These are phyloP conservation scores for Furnarius figulus DNA, from an alignment of 2,113 vertebrate genomes.

Conservation along the genomic window DNA sequence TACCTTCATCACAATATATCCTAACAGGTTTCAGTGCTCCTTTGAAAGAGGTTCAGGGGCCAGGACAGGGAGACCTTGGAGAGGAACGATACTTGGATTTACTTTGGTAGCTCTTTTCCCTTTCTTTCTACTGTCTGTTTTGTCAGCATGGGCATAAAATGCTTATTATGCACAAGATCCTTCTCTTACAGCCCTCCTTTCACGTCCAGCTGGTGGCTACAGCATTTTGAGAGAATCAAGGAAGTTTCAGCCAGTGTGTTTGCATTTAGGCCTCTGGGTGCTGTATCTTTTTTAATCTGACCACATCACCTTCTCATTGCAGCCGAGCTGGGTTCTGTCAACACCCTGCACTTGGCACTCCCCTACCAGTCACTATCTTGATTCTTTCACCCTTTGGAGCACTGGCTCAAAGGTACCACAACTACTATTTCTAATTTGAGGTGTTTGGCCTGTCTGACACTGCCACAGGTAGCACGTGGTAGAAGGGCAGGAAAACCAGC, in stretches of 20 bases:
- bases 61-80: conserved; percentile 61
- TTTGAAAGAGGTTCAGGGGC: conserved; percentile 63
- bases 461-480: not conserved
- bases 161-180: not conserved
- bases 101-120: conserved; percentile 24
- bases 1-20: conserved; percentile 73
- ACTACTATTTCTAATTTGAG: not conserved
- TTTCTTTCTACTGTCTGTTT: not conserved
- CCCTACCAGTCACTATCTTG: not conserved
- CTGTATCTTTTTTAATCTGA: not conserved
- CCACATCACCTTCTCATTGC: not conserved
- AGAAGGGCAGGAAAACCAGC: not conserved
- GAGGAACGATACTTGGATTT: conserved; percentile 65
- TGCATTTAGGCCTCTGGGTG: not conserved
- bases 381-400: not conserved
- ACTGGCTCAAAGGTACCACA: not conserved
- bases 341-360: not conserved
- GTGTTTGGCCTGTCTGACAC: not conserved
- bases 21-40: conserved; percentile 69
- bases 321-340: not conserved
- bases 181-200: not conserved
- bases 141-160: conserved; percentile 5
- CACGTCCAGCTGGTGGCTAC: not conserved
- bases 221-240: conserved; percentile 57
- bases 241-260: conserved; percentile 54